Evolutionary conservation across 1,140 invertebrate genomes (phyloP).

Genomic region (Leguminivora glycinivorella): DNA sequence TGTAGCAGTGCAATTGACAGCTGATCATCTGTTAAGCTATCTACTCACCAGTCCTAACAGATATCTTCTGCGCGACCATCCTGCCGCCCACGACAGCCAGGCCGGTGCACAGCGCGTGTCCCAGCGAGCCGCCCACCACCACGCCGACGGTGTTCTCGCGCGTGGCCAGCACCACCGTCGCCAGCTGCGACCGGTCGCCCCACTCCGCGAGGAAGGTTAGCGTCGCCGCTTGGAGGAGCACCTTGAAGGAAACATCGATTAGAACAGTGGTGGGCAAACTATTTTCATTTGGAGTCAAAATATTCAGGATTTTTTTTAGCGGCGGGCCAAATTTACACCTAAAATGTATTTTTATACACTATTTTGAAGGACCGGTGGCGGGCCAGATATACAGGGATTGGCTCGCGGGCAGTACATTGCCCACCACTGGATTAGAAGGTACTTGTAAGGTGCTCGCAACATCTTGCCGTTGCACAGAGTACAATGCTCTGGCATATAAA

Average conservation of each 20-base stretch:
- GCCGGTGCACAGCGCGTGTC: slow-evolving; percentile 97
- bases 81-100: slow-evolving; percentile 97
- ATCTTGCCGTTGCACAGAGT: too few species aligned
- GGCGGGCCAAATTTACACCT: too few species aligned
- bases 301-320: too few species aligned
- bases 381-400: too few species aligned
- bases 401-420: too few species aligned
- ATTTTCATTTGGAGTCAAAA: too few species aligned
- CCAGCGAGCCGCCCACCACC: slow-evolving; percentile 94
- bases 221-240: slow-evolving; percentile 95
- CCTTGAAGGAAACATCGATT: slow-evolving; percentile 41
- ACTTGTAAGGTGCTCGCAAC: too few species aligned
- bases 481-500: too few species aligned
- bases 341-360: too few species aligned
- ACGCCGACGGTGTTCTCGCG: slow-evolving; percentile 95
- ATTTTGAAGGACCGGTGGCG: too few species aligned
- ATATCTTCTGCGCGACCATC: slow-evolving; percentile 97
- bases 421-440: too few species aligned
- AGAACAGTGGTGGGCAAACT: neutral
- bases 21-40: too few species aligned
- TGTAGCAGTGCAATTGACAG: neutral
- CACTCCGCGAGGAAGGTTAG: slow-evolving; percentile 99
- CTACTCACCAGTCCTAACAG: slow-evolving; percentile 81
- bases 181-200: slow-evolving; percentile 98
- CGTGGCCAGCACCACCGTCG: slow-evolving; percentile 96